A percentile compares a stretch with the other conserved stretches of the same genome.
phyloP scores from a whole-genome alignment of 1,140 invertebrate genomes.

The Coptotermes formosanus region DNA sequence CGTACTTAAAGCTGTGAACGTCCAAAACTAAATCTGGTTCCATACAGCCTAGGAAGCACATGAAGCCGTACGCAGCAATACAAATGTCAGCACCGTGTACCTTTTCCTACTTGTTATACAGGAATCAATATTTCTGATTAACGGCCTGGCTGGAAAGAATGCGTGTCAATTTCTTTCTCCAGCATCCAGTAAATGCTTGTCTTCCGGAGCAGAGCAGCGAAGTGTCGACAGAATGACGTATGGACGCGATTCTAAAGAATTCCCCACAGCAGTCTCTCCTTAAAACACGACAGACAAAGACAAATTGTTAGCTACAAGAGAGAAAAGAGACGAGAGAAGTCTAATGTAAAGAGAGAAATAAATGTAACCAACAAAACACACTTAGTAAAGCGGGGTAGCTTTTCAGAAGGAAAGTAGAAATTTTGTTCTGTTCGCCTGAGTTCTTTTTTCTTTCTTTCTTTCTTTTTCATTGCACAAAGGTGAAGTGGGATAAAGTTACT shows the following conservation, averaged over 20 bases:
- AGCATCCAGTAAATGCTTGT: constrained; percentile 10
- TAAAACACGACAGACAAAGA: constrained; percentile 18
- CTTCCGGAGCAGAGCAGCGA: background rate
- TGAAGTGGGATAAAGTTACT: background rate
- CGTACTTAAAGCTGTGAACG: too few relatives aligned
- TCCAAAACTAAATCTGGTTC: too few relatives aligned
- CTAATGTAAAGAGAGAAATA: background rate
- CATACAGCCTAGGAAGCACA: too few relatives aligned
- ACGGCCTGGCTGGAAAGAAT: background rate
- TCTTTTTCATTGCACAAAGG: background rate
- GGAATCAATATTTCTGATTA: background rate
- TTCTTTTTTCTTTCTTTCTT: background rate
- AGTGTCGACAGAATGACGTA: background rate
- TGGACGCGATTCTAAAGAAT: background rate
- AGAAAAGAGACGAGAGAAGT: background rate
- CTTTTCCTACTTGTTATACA: background rate
- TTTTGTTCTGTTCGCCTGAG: background rate
- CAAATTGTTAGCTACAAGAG: background rate
- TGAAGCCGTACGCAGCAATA: background rate
- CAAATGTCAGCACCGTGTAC: background rate
- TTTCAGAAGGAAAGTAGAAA: constrained; percentile 3
- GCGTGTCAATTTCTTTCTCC: background rate
- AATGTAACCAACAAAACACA: background rate
- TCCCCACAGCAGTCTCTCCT: background rate
- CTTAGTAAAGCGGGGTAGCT: background rate